Evolutionary conservation across 1,140 invertebrate genomes (phyloP).

Genomic region (Pseudomyrmex dendroicus): DNA sequence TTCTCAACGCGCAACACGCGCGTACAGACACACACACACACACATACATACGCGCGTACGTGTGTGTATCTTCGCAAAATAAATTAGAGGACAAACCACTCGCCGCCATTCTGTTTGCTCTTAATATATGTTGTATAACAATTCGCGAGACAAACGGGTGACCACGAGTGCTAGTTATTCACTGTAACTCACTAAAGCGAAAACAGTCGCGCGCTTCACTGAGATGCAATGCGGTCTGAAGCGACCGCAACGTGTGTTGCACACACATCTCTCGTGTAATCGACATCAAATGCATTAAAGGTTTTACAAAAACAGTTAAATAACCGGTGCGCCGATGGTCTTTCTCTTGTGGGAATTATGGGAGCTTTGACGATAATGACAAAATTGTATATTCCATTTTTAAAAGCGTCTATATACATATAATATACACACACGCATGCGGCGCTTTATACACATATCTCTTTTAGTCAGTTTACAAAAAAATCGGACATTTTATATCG

Average conservation of each 20-base stretch:
- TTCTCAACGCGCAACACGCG: not conserved
- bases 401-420: not conserved
- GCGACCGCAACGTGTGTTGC: conserved; percentile 21
- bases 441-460: no score
- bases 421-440: no score
- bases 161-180: conserved; percentile 44
- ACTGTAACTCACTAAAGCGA: conserved; percentile 26
- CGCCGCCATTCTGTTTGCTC: not conserved
- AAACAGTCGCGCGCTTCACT: conserved; percentile 27
- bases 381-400: conserved; percentile 1
- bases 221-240: conserved; percentile 44
- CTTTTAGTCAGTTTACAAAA: not conserved
- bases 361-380: not conserved
- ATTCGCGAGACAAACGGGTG: conserved; percentile 26
- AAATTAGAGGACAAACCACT: not conserved
- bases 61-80: not conserved
- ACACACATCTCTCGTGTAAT: conserved; percentile 24
- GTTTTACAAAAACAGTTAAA: conserved; percentile 7
- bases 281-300: conserved; percentile 30
- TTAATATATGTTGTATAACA: conserved; percentile 41
- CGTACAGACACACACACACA: no score
- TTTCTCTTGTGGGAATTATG: not conserved
- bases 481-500: no score
- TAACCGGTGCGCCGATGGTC: no score
- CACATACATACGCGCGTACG: no score